A percentile compares a stretch with the other conserved stretches of the same genome.
These are phyloP conservation scores for Rhineura floridana DNA, from an alignment of 2,113 vertebrate species.

Conservation along the genomic window DNA sequence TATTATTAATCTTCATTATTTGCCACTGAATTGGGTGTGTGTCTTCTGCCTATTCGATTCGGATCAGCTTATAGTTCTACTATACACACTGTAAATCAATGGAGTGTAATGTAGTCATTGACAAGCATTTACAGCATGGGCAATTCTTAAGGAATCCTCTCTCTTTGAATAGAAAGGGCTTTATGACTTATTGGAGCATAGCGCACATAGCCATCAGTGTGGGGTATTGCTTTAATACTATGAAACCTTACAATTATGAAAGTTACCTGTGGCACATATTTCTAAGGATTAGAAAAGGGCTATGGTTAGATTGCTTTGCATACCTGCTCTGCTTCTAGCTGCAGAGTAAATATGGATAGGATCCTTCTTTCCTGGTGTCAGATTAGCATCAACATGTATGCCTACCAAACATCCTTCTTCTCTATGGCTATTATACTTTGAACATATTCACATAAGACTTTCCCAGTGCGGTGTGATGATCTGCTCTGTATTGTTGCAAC, in stretches of 20 bases:
- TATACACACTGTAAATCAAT: constrained; percentile 54
- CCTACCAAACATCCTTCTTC: neutral
- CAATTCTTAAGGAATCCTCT: constrained; percentile 66
- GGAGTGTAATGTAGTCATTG: constrained; percentile 66
- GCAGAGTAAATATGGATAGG: neutral
- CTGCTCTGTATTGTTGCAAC: neutral
- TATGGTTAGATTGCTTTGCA: constrained; percentile 39
- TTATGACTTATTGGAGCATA: constrained; percentile 61
- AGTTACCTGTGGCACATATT: constrained; percentile 57
- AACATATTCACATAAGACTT: neutral
- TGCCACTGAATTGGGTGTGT: constrained; percentile 3
- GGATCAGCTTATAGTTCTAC: constrained; percentile 47
- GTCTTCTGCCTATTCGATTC: constrained; percentile 22
- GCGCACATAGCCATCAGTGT: constrained; percentile 54
- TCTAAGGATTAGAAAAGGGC: constrained; percentile 62
- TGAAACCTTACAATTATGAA: constrained; percentile 59
- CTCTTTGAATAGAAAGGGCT: constrained; percentile 54
- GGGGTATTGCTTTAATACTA: constrained; percentile 49
- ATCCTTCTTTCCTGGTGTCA: neutral
- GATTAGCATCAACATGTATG: neutral
- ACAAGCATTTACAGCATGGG: constrained; percentile 56
- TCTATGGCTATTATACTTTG: neutral
- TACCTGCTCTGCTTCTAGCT: neutral
- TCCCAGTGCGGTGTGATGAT: neutral
- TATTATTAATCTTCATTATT: constrained; percentile 42